A percentile compares a stretch with the other conserved stretches of the same genome.
Evolutionary conservation across 37 sponge, comb jelly and placozoan genomes (phyloP).

Genomic region (Corticium candelabrum): DNA sequence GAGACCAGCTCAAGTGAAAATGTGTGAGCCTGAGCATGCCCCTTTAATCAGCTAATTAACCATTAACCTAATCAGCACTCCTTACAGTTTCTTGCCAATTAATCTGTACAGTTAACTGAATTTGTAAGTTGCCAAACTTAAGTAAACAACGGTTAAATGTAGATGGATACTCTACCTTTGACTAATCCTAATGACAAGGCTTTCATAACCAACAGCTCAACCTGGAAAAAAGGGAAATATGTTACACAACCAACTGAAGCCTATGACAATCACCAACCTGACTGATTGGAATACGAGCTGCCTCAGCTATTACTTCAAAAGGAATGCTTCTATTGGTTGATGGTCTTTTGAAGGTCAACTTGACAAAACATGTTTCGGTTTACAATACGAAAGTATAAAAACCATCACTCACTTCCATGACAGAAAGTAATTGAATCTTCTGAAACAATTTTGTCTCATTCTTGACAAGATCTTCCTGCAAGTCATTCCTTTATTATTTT

Average conservation of each 20-base stretch:
- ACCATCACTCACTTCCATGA: conserved; percentile 6
- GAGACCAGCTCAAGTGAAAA: no score
- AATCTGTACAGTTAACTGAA: no score
- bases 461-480: neutral
- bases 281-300: neutral
- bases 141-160: no score
- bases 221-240: conserved; percentile 22
- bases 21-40: no score
- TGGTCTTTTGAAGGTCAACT: neutral
- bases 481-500: neutral
- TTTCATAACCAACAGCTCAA: conserved; percentile 82
- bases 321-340: conserved; percentile 2
- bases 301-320: neutral
- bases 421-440: neutral
- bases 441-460: neutral
- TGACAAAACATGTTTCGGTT: neutral
- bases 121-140: no score
- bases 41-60: no score
- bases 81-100: no score
- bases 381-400: no score
- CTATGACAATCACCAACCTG: no score
- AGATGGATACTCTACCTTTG: conserved; percentile 46
- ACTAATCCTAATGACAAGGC: conserved; percentile 74
- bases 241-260: no score
- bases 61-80: no score